Evolutionary conservation across 2,797 vertebrate genomes (phyloP).

Genomic region (Enteromius argenteus): DNA sequence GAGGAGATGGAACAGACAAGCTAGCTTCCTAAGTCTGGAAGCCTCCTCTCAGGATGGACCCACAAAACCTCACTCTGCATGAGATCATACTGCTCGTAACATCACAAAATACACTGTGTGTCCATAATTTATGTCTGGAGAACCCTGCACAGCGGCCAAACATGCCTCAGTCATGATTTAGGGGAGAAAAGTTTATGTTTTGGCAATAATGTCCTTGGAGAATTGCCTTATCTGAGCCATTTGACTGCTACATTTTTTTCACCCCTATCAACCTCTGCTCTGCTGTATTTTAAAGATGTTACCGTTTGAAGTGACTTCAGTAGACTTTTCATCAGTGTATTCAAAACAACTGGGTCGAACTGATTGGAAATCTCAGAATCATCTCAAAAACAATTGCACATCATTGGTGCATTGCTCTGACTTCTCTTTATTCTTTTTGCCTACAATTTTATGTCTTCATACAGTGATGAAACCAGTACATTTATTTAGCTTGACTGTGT

Average conservation of each 20-base stretch:
- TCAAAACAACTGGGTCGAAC: constrained; percentile 40
- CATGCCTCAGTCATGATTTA: constrained; percentile 31
- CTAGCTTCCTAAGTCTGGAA: constrained; percentile 11
- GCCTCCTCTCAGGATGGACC: not conserved
- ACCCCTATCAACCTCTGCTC: constrained; percentile 19
- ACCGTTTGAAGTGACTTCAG: constrained; percentile 28
- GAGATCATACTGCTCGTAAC: constrained; percentile 46
- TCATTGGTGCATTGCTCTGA: constrained; percentile 4
- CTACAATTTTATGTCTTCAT: not conserved
- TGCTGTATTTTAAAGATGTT: constrained; percentile 25
- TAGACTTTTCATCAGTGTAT: constrained; percentile 13
- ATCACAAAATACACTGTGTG: constrained; percentile 49
- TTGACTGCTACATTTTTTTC: constrained; percentile 34
- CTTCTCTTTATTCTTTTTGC: not conserved
- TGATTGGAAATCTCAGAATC: constrained; percentile 23
- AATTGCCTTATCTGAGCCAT: constrained; percentile 37
- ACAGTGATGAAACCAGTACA: constrained; percentile 2
- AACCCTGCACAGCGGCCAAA: constrained; percentile 54
- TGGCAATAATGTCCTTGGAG: constrained; percentile 46
- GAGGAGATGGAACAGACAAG: constrained; percentile 23
- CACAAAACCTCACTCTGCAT: constrained; percentile 8
- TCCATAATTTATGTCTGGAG: constrained; percentile 51
- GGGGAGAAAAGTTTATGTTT: constrained; percentile 51
- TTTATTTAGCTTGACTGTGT: constrained; percentile 1
- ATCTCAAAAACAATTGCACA: constrained; percentile 29